Percentiles rank a stretch among this genome's conserved stretches.
Conservation (phyloP, 35 echinoderm and acorn worm genomes). For the Holothuria glaberrima region DNA sequence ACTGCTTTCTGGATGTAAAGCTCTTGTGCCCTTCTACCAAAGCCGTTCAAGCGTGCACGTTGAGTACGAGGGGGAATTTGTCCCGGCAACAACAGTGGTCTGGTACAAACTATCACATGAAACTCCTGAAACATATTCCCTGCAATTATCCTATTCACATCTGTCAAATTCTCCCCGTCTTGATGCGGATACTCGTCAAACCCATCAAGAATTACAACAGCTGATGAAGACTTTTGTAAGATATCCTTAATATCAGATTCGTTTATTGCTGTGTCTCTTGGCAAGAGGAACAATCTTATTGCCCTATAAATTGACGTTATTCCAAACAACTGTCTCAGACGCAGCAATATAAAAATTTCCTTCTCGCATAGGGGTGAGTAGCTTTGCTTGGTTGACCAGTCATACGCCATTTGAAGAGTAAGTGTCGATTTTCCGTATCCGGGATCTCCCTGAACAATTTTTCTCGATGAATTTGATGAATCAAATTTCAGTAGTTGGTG, state of each 20-base stretch:
- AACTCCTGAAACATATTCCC: conserved; percentile 19
- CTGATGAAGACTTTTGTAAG: neutral
- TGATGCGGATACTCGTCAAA: conserved; percentile 22
- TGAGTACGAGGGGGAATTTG: neutral
- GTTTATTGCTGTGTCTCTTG: neutral
- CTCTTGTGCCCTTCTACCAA: neutral
- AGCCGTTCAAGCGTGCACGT: neutral
- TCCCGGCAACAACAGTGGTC: neutral
- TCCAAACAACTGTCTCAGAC: neutral
- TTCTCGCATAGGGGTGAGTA: neutral
- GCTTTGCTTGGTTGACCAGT: neutral
- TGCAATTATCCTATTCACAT: neutral
- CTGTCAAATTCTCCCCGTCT: neutral
- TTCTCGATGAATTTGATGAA: too few relatives aligned
- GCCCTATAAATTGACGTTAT: neutral
- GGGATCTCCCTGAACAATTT: neutral
- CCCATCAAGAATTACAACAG: neutral
- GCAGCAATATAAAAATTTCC: neutral
- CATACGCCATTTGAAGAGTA: conserved; percentile 35
- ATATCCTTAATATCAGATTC: neutral
- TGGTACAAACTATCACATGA: neutral
- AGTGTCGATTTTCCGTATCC: conserved; percentile 6
- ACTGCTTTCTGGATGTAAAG: neutral
- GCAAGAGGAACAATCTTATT: neutral
- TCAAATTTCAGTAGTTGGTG: too few relatives aligned